Conservation (phyloP, 2,888 invertebrate genomes). For the Achlya flavicornis region DNA sequence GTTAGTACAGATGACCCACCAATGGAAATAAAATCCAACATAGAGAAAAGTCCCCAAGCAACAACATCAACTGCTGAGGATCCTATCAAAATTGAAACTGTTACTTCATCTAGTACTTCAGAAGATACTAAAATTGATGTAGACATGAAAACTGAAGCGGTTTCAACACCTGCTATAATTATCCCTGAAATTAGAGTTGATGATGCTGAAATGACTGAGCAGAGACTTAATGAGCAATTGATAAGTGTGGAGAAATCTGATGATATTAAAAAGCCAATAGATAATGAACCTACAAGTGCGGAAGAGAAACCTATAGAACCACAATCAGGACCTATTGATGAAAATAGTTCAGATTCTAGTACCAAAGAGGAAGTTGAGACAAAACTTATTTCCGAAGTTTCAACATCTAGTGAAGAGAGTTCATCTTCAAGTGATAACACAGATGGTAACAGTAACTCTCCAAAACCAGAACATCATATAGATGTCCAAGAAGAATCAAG, state of each 20-base stretch:
- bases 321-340: constrained; percentile 53
- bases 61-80: constrained; percentile 38
- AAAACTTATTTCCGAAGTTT: constrained; percentile 66
- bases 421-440: constrained; percentile 78
- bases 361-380: constrained; percentile 65
- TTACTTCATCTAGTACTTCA: constrained; percentile 21
- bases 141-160: constrained; percentile 56
- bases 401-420: constrained; percentile 75
- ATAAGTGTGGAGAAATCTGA: constrained; percentile 35
- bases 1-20: constrained; percentile 46
- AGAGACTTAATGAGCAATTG: constrained; percentile 60
- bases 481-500: constrained; percentile 60
- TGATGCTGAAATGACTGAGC: constrained; percentile 75
- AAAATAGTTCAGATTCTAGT: constrained; percentile 68
- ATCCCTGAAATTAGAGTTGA: constrained; percentile 77
- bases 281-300: constrained; percentile 36
- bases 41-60: constrained; percentile 30
- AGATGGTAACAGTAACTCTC: constrained; percentile 76
- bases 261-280: constrained; percentile 30
- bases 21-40: constrained; percentile 40
- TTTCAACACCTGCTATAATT: constrained; percentile 40
- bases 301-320: constrained; percentile 45
- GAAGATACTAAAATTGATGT: constrained; percentile 52
- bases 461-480: constrained; percentile 61
- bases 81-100: constrained; percentile 39